Conservation (phyloP, 1,140 invertebrate genomes). For the Tetramorium alpestre region DNA sequence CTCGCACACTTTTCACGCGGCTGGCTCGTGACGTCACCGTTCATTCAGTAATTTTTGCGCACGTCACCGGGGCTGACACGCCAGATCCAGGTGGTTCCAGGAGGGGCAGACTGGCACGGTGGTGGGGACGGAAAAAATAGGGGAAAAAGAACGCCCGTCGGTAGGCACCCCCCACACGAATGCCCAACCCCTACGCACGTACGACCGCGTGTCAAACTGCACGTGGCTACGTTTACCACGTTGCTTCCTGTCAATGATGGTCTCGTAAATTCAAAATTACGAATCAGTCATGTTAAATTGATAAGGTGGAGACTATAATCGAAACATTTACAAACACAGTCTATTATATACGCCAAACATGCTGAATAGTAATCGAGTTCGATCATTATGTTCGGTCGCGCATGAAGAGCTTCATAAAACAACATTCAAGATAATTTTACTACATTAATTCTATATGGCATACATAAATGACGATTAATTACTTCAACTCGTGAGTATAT, state of each 20-base stretch:
- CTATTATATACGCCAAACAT: not conserved
- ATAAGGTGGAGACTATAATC: not conserved
- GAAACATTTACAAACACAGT: not conserved
- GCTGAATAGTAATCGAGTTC: not conserved
- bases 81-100: slow-evolving; percentile 78
- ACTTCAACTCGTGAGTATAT: not conserved
- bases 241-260: slow-evolving; percentile 64
- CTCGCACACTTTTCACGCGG: slow-evolving; percentile 78
- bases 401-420: not conserved
- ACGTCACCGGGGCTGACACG: slow-evolving; percentile 84
- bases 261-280: slow-evolving; percentile 3
- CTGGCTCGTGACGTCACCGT: slow-evolving; percentile 83
- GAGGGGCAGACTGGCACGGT: slow-evolving; percentile 67
- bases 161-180: slow-evolving; percentile 75
- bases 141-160: slow-evolving; percentile 83
- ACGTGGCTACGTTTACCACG: slow-evolving; percentile 79
- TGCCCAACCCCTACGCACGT: slow-evolving; percentile 80
- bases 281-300: not conserved
- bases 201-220: slow-evolving; percentile 85
- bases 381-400: not conserved
- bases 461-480: slow-evolving; percentile 16
- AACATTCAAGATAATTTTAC: not conserved
- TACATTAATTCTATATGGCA: not conserved
- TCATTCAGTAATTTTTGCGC: slow-evolving; percentile 86
- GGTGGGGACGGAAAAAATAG: slow-evolving; percentile 85